Conservation (phyloP, 2,113 vertebrate genomes). For the Sorex fumeus region DNA sequence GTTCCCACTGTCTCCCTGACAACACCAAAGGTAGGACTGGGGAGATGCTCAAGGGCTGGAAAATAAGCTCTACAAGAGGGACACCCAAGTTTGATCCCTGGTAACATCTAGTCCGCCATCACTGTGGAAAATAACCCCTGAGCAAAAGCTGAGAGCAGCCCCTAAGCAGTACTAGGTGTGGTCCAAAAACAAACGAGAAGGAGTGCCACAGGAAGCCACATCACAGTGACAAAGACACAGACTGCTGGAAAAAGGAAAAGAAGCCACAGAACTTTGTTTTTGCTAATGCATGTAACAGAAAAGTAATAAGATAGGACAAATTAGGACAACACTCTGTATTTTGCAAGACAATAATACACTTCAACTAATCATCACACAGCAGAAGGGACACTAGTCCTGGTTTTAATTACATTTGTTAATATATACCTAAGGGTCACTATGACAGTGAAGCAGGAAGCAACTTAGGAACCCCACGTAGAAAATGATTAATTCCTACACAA, state of each 20-base stretch:
- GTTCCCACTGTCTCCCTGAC: not conserved
- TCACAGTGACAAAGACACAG: not conserved
- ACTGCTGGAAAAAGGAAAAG: constrained; percentile 7
- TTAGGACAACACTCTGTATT: constrained; percentile 63
- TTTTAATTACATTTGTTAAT: constrained; percentile 81
- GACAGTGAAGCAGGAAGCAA: constrained; percentile 45
- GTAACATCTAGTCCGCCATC: too few relatives aligned
- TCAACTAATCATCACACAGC: constrained; percentile 55
- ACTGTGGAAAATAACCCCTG: too few relatives aligned
- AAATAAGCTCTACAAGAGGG: too few relatives aligned
- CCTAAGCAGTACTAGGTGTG: too few relatives aligned
- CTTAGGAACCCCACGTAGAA: constrained; percentile 3
- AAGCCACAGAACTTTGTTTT: constrained; percentile 39
- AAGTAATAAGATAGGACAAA: constrained; percentile 72
- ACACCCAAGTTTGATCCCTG: too few relatives aligned
- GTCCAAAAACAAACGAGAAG: too few relatives aligned
- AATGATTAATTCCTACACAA: constrained; percentile 10
- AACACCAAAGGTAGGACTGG: not conserved
- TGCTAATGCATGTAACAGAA: constrained; percentile 54
- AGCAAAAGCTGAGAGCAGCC: too few relatives aligned
- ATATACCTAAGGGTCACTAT: constrained; percentile 58
- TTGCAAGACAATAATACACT: constrained; percentile 62
- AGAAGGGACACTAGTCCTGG: not conserved
- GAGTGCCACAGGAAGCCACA: constrained; percentile 12
- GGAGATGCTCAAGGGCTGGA: too few relatives aligned